phyloP scores from a whole-genome alignment of 2,113 vertebrate genomes.

The Nanorana parkeri region DNA sequence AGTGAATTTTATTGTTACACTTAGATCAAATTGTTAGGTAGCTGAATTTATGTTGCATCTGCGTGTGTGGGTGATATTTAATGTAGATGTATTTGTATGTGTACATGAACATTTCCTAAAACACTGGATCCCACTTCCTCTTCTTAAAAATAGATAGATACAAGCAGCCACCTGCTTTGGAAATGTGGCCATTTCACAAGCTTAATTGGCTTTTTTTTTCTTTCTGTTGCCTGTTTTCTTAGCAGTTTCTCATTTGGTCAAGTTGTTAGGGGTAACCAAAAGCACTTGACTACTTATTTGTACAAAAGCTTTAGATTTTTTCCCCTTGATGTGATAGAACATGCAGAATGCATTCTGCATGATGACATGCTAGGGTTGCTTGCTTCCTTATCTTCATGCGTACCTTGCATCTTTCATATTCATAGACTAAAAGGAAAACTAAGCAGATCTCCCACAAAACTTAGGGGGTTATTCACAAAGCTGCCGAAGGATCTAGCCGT shows the following conservation, averaged over 20 bases:
- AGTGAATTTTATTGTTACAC: conserved; percentile 23
- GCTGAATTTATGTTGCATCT: conserved; percentile 21
- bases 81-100: conserved; percentile 13
- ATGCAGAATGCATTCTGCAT: conserved; percentile 63
- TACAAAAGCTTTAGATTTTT: conserved; percentile 75
- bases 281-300: conserved; percentile 80
- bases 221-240: conserved; percentile 70
- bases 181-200: conserved; percentile 68
- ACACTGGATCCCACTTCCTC: conserved; percentile 66
- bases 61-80: conserved; percentile 29
- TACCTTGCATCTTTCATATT: no score
- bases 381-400: conserved; percentile 1
- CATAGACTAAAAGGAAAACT: no score
- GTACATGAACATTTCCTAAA: conserved; percentile 60
- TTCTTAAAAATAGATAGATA: conserved; percentile 63
- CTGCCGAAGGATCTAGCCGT: no score
- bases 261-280: conserved; percentile 82
- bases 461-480: no score
- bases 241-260: conserved; percentile 73
- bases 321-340: conserved; percentile 75
- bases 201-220: conserved; percentile 65
- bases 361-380: conserved; percentile 70
- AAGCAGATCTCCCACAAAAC: no score
- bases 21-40: conserved; percentile 41
- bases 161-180: conserved; percentile 66